Conservation (phyloP, 2,888 invertebrate genomes). For the Standfussiana lucernea region DNA sequence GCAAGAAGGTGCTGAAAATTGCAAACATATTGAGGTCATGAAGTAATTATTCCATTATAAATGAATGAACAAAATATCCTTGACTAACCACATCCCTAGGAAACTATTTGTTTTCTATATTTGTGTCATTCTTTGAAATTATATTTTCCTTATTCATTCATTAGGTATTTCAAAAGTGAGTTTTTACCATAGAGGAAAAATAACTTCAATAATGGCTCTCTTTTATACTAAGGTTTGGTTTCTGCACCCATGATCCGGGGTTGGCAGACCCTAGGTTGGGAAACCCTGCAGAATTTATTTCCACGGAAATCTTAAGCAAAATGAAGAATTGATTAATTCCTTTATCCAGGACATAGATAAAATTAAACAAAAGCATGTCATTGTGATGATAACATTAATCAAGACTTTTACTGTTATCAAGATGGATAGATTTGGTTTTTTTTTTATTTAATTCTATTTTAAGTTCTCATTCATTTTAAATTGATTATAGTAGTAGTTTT, state of each 20-base stretch:
- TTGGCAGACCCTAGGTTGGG: neutral
- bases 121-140: neutral
- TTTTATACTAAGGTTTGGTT: neutral
- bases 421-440: neutral
- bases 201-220: neutral
- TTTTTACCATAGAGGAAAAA: neutral
- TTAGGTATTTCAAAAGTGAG: neutral
- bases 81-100: neutral
- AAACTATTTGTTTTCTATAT: neutral
- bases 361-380: neutral
- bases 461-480: neutral
- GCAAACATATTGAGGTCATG: neutral
- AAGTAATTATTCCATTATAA: neutral
- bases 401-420: neutral
- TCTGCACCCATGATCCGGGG: neutral
- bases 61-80: neutral
- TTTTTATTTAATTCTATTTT: neutral
- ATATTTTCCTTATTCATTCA: slow-evolving; percentile 1
- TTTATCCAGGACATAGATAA: neutral
- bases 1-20: neutral
- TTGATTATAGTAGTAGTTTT: too few relatives aligned
- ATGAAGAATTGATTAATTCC: neutral
- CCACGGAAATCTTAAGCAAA: neutral
- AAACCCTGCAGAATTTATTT: neutral
- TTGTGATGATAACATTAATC: neutral